These are phyloP conservation scores for Acrossocheilus wenchowensis DNA, from an alignment of 2,797 vertebrate species.

Conservation along the genomic window DNA sequence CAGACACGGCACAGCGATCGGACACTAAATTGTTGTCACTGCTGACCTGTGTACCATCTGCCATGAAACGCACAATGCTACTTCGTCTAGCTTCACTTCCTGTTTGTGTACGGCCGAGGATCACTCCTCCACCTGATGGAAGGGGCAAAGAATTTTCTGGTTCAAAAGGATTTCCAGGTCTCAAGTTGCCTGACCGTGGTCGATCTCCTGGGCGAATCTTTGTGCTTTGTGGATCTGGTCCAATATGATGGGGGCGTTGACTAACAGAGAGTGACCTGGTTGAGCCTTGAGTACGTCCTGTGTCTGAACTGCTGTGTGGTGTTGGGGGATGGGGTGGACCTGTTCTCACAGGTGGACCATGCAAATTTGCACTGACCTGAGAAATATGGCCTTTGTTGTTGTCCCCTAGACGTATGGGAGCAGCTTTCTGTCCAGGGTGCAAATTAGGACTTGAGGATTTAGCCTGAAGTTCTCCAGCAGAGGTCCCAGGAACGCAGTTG, in stretches of 20 bases:
- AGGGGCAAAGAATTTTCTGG: constrained; percentile 88
- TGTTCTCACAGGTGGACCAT: constrained; percentile 81
- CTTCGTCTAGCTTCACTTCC: constrained; percentile 85
- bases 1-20: constrained; percentile 80
- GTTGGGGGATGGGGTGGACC: constrained; percentile 85
- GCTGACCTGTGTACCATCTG: constrained; percentile 87
- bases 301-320: constrained; percentile 88
- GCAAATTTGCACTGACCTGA: constrained; percentile 91
- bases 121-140: constrained; percentile 86
- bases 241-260: constrained; percentile 89
- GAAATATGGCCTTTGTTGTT: constrained; percentile 91
- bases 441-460: constrained; percentile 92
- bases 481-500: constrained; percentile 86
- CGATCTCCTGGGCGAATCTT: constrained; percentile 91
- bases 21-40: constrained; percentile 85
- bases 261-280: constrained; percentile 85
- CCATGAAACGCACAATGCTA: constrained; percentile 95
- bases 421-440: constrained; percentile 86
- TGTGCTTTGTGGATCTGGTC: constrained; percentile 82
- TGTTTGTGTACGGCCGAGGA: constrained; percentile 88
- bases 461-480: constrained; percentile 89
- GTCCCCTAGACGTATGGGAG: constrained; percentile 89
- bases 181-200: constrained; percentile 85
- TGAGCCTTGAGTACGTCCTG: constrained; percentile 84
- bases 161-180: constrained; percentile 91